These are phyloP conservation scores for Muscicapa striata DNA, from an alignment of 2,797 vertebrate genomes.

Conservation along the genomic window DNA sequence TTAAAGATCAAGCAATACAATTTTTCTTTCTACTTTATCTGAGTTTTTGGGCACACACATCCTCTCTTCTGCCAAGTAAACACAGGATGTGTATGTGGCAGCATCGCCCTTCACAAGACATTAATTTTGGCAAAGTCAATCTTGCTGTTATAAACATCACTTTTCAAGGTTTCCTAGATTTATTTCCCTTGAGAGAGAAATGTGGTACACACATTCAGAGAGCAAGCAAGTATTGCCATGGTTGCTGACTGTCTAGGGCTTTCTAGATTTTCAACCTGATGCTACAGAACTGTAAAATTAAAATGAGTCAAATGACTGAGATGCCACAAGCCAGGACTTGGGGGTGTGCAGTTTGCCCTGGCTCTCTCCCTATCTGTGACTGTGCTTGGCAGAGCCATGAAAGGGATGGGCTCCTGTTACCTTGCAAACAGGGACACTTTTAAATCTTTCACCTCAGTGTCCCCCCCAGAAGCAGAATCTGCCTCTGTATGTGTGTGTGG, in stretches of 20 bases:
- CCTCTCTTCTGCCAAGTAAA: neutral
- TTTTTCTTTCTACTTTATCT: neutral
- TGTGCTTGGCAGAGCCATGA: slow-evolving; percentile 26
- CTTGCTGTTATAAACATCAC: neutral
- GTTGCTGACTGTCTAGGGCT: neutral
- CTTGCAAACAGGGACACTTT: neutral
- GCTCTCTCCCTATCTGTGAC: slow-evolving; percentile 3
- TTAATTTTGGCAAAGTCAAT: neutral
- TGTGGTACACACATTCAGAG: neutral
- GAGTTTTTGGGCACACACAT: neutral
- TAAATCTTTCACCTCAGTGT: slow-evolving; percentile 31
- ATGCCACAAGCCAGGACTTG: slow-evolving; percentile 24
- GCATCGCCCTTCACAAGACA: neutral
- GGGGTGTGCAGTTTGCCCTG: slow-evolving; percentile 55
- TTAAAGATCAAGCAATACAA: neutral
- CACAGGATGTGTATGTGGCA: neutral
- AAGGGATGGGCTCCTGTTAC: slow-evolving; percentile 37
- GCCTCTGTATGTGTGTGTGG: neutral
- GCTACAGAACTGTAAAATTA: neutral
- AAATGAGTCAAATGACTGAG: neutral
- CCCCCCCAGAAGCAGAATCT: neutral
- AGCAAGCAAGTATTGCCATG: neutral
- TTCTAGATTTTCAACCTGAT: neutral
- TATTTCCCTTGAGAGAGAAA: neutral
- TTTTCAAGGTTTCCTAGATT: neutral